A percentile compares a stretch with the other conserved stretches of the same genome.
phyloP scores from a whole-genome alignment of 2,888 invertebrate genomes.

The Congeria kusceri region DNA sequence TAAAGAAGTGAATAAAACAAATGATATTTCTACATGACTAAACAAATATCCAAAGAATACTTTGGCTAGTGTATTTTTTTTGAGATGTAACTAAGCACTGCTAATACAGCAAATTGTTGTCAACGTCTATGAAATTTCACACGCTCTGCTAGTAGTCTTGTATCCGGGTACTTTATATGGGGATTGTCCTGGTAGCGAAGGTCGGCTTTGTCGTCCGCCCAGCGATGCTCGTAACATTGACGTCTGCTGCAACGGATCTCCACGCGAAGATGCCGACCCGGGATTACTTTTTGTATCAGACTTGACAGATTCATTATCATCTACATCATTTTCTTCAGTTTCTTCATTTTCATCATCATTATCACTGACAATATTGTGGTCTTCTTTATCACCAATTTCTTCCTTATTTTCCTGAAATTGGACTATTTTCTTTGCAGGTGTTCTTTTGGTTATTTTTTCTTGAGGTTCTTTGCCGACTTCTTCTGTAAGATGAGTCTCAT shows the following conservation, averaged over 20 bases:
- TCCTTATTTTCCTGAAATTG: not conserved
- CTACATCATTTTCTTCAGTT: not conserved
- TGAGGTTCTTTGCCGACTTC: too few relatives aligned
- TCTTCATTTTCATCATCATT: not conserved
- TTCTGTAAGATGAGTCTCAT: too few relatives aligned
- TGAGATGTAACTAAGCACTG: not conserved
- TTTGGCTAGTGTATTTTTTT: too few relatives aligned
- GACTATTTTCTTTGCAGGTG: too few relatives aligned
- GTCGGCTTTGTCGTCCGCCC: not conserved
- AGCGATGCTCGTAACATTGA: constrained; percentile 4
- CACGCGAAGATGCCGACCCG: not conserved
- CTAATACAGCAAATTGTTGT: not conserved
- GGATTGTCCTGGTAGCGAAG: constrained; percentile 22
- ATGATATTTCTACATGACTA: too few relatives aligned
- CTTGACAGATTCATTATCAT: constrained; percentile 8
- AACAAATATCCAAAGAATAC: too few relatives aligned
- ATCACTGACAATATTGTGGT: not conserved
- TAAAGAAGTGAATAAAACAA: too few relatives aligned
- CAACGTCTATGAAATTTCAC: constrained; percentile 31
- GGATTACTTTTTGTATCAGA: constrained; percentile 6
- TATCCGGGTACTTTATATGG: constrained; percentile 17
- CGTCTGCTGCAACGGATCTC: not conserved
- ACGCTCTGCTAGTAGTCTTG: constrained; percentile 38
- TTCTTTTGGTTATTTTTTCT: too few relatives aligned
- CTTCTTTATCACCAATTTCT: not conserved